Conservation (phyloP, 2,888 invertebrate genomes). For the Sceliomorpha sp. region DNA sequence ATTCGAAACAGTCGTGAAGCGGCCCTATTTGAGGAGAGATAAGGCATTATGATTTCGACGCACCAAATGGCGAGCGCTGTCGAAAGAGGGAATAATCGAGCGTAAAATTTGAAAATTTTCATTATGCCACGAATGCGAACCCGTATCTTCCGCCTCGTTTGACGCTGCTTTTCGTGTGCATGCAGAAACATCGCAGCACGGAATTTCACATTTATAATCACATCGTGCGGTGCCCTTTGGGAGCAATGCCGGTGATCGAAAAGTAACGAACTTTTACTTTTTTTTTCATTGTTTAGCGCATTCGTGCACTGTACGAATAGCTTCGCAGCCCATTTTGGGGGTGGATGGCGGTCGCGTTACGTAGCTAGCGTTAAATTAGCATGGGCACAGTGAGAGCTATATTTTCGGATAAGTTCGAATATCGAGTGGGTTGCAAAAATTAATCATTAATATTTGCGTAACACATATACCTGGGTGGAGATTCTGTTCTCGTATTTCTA, state of each 20-base stretch:
- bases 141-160: slow-evolving; percentile 62
- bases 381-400: neutral
- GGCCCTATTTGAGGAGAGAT: slow-evolving; percentile 54
- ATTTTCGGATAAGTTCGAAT: no score
- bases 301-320: slow-evolving; percentile 25
- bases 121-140: slow-evolving; percentile 63
- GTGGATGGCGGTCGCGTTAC: slow-evolving; percentile 1
- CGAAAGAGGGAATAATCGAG: slow-evolving; percentile 73
- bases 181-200: slow-evolving; percentile 28
- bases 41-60: slow-evolving; percentile 73
- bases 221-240: slow-evolving; percentile 44
- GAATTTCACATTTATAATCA: slow-evolving; percentile 55
- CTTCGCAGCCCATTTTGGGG: slow-evolving; percentile 29
- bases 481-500: no score
- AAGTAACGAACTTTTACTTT: slow-evolving; percentile 46
- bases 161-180: slow-evolving; percentile 58
- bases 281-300: slow-evolving; percentile 33
- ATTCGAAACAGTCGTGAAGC: slow-evolving; percentile 62
- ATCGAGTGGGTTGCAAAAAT: no score
- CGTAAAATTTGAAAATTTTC: slow-evolving; percentile 79
- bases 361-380: slow-evolving; percentile 51
- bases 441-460: no score
- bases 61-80: slow-evolving; percentile 72
- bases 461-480: no score
- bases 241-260: slow-evolving; percentile 47